phyloP scores from a whole-genome alignment of 2,797 vertebrate genomes.

The Trachurus trachurus region DNA sequence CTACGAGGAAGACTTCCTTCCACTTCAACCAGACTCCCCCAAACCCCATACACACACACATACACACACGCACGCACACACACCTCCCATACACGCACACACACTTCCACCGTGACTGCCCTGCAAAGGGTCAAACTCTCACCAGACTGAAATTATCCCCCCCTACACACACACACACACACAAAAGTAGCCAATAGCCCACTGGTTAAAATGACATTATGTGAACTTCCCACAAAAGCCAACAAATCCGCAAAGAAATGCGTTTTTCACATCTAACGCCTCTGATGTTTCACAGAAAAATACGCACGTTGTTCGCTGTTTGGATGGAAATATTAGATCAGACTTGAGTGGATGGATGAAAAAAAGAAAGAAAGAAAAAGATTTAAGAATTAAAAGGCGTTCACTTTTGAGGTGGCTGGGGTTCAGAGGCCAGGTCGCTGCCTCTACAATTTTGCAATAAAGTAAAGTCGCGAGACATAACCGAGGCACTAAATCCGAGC shows the following conservation, averaged over 20 bases:
- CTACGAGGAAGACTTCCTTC: slow-evolving; percentile 60
- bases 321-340: slow-evolving; percentile 18
- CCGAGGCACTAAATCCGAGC: slow-evolving; percentile 48
- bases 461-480: slow-evolving; percentile 60
- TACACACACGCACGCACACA: slow-evolving; percentile 25
- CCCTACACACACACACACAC: too few relatives aligned
- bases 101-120: slow-evolving; percentile 31
- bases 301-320: slow-evolving; percentile 9
- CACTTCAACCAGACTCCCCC: slow-evolving; percentile 48
- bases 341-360: slow-evolving; percentile 40
- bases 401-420: background rate
- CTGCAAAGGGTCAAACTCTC: slow-evolving; percentile 71
- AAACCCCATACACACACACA: slow-evolving; percentile 36
- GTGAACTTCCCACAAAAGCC: slow-evolving; percentile 43
- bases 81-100: slow-evolving; percentile 29
- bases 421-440: slow-evolving; percentile 34
- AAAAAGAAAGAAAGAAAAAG: slow-evolving; percentile 13
- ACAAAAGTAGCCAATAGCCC: slow-evolving; percentile 48
- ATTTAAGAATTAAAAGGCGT: slow-evolving; percentile 18
- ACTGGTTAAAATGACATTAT: slow-evolving; percentile 44
- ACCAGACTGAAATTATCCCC: slow-evolving; percentile 47
- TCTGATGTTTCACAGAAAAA: background rate
- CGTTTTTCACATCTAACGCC: slow-evolving; percentile 5
- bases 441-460: slow-evolving; percentile 62
- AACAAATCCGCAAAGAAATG: slow-evolving; percentile 33